These are phyloP conservation scores for Nymphalis urticae DNA, from an alignment of 2,888 invertebrate genomes.

Conservation along the genomic window DNA sequence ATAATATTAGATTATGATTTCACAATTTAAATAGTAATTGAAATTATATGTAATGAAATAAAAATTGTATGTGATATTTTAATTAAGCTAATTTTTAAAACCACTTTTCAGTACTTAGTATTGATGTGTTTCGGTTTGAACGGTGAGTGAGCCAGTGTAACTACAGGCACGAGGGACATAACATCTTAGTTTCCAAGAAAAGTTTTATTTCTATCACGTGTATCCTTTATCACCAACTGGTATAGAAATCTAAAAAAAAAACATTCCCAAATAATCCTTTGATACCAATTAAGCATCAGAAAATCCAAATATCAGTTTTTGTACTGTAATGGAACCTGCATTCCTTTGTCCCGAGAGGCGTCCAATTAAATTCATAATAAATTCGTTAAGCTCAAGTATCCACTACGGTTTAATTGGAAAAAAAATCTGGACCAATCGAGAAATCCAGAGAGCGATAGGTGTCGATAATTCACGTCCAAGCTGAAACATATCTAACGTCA, in stretches of 20 bases:
- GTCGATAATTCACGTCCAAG: conserved; percentile 21
- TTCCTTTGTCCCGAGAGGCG: background rate
- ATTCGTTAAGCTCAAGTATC: conserved; percentile 4
- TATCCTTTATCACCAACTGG: background rate
- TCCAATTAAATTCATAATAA: conserved; percentile 14
- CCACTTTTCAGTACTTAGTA: too few relatives aligned
- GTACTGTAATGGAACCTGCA: background rate
- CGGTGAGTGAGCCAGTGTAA: too few relatives aligned
- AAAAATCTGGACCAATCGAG: background rate
- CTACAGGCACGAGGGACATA: too few relatives aligned
- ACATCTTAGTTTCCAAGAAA: too few relatives aligned
- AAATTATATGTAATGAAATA: too few relatives aligned
- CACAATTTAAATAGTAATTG: too few relatives aligned
- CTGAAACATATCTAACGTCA: conserved; percentile 4
- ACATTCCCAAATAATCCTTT: background rate
- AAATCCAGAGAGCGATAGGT: conserved; percentile 12
- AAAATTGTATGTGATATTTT: too few relatives aligned
- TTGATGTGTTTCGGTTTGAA: too few relatives aligned
- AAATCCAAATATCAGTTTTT: background rate
- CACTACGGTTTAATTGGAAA: background rate
- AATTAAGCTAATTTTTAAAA: too few relatives aligned
- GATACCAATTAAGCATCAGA: background rate
- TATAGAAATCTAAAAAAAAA: background rate
- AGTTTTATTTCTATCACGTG: too few relatives aligned
- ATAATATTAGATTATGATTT: too few relatives aligned